Percentiles rank a stretch among this genome's conserved stretches.
Conservation (phyloP, 1,140 invertebrate genomes). For the Drusus annulatus region DNA sequence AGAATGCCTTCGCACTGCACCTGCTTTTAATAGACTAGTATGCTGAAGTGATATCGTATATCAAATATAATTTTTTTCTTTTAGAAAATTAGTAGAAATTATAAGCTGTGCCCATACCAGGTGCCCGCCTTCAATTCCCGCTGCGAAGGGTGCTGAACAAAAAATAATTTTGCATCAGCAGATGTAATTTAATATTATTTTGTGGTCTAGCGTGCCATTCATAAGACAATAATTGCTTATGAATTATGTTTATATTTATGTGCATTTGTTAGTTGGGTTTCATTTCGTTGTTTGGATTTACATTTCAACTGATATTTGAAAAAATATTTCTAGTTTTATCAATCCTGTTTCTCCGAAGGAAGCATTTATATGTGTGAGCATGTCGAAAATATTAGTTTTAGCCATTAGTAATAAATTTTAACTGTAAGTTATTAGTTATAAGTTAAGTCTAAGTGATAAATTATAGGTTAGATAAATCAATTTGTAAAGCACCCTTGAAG, state of each 20-base stretch:
- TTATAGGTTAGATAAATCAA: too few relatives aligned
- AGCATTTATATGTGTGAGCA: too few relatives aligned
- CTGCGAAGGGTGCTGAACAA: slow-evolving; percentile 7
- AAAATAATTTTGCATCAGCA: slow-evolving; percentile 16
- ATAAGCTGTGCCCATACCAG: background rate
- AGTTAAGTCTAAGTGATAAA: too few relatives aligned
- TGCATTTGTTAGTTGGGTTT: background rate
- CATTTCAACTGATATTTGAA: too few relatives aligned
- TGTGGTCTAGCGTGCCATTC: background rate
- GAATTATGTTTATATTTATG: slow-evolving; percentile 1
- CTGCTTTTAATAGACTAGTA: background rate
- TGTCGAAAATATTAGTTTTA: too few relatives aligned
- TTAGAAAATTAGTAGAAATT: slow-evolving; percentile 18
- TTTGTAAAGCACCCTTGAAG: too few relatives aligned
- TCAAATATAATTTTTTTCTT: slow-evolving; percentile 3
- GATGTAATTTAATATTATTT: slow-evolving; percentile 28
- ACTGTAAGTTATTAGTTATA: too few relatives aligned
- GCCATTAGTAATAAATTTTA: too few relatives aligned
- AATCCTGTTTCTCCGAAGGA: too few relatives aligned
- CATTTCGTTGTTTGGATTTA: background rate
- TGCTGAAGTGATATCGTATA: slow-evolving; percentile 15
- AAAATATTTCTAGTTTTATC: too few relatives aligned
- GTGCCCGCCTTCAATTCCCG: background rate
- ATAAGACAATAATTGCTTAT: background rate
- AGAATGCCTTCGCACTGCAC: slow-evolving; percentile 22